Evolutionary conservation across 1,140 invertebrate genomes (phyloP).

Genomic region (Drosophila teissieri): DNA sequence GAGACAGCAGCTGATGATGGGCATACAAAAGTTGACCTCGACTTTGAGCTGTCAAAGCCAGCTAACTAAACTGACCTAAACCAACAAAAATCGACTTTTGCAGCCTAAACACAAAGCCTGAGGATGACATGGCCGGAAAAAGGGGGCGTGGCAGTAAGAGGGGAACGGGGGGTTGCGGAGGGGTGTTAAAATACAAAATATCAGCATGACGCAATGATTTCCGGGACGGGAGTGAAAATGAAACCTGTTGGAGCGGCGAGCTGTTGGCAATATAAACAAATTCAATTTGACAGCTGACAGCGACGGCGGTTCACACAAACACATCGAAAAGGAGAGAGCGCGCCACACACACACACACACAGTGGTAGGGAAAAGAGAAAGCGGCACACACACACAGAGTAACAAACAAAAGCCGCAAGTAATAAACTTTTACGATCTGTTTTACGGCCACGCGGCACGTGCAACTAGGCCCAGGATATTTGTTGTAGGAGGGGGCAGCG

Average conservation of each 20-base stretch:
- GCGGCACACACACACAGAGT: slow-evolving; percentile 43
- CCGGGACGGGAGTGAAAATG: slow-evolving; percentile 76
- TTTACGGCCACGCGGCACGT: slow-evolving; percentile 79
- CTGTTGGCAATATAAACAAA: slow-evolving; percentile 83
- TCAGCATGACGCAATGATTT: slow-evolving; percentile 84
- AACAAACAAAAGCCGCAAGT: slow-evolving; percentile 74
- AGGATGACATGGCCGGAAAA: slow-evolving; percentile 59
- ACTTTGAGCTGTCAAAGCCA: slow-evolving; percentile 84
- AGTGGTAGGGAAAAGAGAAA: slow-evolving; percentile 1
- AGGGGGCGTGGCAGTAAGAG: slow-evolving; percentile 17
- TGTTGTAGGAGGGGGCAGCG: slow-evolving; percentile 6
- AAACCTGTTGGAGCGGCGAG: slow-evolving; percentile 76
- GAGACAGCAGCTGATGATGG: slow-evolving; percentile 73
- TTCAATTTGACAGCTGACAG: slow-evolving; percentile 84
- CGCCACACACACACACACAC: slow-evolving; percentile 5
- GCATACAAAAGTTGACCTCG: slow-evolving; percentile 84
- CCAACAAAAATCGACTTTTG: slow-evolving; percentile 80
- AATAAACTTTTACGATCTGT: slow-evolving; percentile 84
- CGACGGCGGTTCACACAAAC: slow-evolving; percentile 46
- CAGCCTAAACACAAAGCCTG: slow-evolving; percentile 76
- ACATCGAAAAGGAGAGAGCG: slow-evolving; percentile 9
- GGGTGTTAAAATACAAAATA: slow-evolving; percentile 83
- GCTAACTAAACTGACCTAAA: slow-evolving; percentile 83
- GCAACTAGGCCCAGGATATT: slow-evolving; percentile 72
- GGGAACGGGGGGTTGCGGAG: not conserved